Evolutionary conservation across 2,797 vertebrate genomes (phyloP).

Genomic region (Avahi laniger): DNA sequence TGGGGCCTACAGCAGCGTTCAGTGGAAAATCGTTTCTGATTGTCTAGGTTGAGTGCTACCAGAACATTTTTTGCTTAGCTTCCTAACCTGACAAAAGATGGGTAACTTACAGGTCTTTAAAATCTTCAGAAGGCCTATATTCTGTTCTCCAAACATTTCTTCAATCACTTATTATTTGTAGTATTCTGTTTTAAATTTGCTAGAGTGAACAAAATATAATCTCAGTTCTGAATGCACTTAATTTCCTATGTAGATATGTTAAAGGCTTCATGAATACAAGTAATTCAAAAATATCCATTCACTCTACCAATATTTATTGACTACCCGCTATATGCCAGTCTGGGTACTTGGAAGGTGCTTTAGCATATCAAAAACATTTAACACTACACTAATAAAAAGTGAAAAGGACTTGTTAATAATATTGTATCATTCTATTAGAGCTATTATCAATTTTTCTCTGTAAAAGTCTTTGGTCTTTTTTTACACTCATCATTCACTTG

Average conservation of each 20-base stretch:
- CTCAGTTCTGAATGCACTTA: background rate
- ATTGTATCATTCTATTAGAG: background rate
- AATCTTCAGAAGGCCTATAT: background rate
- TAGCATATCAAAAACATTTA: background rate
- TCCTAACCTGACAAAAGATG: background rate
- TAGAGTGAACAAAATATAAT: background rate
- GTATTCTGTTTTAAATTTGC: background rate
- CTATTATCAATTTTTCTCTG: background rate
- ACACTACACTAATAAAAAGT: background rate
- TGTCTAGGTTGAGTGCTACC: background rate
- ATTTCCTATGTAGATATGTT: background rate
- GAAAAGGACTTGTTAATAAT: background rate
- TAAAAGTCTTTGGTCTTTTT: background rate
- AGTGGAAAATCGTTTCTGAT: background rate
- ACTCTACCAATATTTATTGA: background rate
- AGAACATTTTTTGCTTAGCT: constrained; percentile 25
- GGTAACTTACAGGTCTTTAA: background rate
- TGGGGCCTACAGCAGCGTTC: background rate
- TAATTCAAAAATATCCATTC: background rate
- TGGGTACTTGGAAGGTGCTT: background rate
- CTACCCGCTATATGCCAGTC: background rate
- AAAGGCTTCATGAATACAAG: background rate
- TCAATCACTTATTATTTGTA: background rate
- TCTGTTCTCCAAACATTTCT: background rate
- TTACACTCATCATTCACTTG: background rate